Conservation (phyloP, 2,797 vertebrate species). For the Macropodus opercularis region DNA sequence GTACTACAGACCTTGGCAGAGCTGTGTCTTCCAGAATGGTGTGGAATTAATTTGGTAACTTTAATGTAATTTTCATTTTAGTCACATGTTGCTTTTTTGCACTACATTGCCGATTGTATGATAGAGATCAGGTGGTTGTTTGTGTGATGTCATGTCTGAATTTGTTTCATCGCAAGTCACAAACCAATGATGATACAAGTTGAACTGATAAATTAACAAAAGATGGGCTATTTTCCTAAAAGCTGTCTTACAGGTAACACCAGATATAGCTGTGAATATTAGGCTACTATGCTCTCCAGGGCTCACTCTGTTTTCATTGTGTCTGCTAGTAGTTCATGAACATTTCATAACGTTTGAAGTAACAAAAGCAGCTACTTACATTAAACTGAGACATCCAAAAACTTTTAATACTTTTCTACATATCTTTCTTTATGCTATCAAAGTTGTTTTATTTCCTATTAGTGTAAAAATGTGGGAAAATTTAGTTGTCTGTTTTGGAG, state of each 20-base stretch:
- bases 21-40: constrained; percentile 68
- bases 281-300: constrained; percentile 63
- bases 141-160: constrained; percentile 54
- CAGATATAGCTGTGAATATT: constrained; percentile 57
- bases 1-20: constrained; percentile 60
- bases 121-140: constrained; percentile 43
- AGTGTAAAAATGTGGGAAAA: constrained; percentile 83
- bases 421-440: constrained; percentile 82
- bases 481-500: constrained; percentile 84
- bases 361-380: constrained; percentile 79
- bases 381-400: constrained; percentile 79
- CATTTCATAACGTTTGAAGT: constrained; percentile 74
- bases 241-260: constrained; percentile 54
- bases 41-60: constrained; percentile 48
- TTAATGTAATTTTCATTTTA: constrained; percentile 32
- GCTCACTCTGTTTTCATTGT: constrained; percentile 71
- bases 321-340: constrained; percentile 72
- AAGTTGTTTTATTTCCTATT: constrained; percentile 82
- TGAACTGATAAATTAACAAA: constrained; percentile 51
- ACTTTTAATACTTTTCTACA: constrained; percentile 87
- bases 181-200: constrained; percentile 52
- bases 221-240: constrained; percentile 54
- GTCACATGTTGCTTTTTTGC: constrained; percentile 30
- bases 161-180: constrained; percentile 44
- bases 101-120: constrained; percentile 53